phyloP scores from a whole-genome alignment of 2,797 vertebrate genomes.

The Notolepis coatsorum region DNA sequence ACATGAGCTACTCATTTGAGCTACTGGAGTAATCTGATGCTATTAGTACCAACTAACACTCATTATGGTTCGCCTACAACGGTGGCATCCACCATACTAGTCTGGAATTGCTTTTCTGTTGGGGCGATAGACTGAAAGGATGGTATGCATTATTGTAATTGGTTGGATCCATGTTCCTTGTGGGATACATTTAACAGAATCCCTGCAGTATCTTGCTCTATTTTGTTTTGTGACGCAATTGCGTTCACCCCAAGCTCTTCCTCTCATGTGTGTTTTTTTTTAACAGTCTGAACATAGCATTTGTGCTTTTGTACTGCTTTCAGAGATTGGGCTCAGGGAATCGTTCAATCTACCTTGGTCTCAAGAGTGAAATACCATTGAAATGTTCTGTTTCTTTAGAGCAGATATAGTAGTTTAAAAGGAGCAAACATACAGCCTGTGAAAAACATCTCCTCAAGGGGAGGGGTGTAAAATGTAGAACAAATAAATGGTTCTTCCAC shows the following conservation, averaged over 20 bases:
- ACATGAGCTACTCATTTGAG: constrained; percentile 49
- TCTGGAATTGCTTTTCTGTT: constrained; percentile 31
- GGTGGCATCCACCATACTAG: constrained; percentile 24
- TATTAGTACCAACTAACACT: constrained; percentile 27
- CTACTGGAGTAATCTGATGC: constrained; percentile 24
- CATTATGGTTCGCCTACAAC: constrained; percentile 39
- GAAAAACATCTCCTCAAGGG: constrained; percentile 8
- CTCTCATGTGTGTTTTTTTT: constrained; percentile 20
- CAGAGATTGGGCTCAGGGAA: constrained; percentile 42
- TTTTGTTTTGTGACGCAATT: constrained; percentile 13
- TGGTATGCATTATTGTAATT: not conserved
- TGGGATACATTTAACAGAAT: constrained; percentile 3
- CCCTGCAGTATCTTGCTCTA: not conserved
- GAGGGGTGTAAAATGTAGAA: not conserved
- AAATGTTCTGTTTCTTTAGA: constrained; percentile 35
- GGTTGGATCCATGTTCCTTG: not conserved
- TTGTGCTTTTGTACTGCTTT: constrained; percentile 17
- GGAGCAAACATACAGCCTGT: constrained; percentile 14
- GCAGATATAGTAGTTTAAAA: constrained; percentile 2
- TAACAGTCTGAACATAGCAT: constrained; percentile 37
- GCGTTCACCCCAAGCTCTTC: constrained; percentile 1
- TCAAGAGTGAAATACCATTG: constrained; percentile 32
- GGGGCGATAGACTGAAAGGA: constrained; percentile 16
- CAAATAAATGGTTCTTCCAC: constrained; percentile 32
- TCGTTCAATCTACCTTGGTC: constrained; percentile 35